Conservation (phyloP, 2,888 invertebrate species). For the Merodon equestris region DNA sequence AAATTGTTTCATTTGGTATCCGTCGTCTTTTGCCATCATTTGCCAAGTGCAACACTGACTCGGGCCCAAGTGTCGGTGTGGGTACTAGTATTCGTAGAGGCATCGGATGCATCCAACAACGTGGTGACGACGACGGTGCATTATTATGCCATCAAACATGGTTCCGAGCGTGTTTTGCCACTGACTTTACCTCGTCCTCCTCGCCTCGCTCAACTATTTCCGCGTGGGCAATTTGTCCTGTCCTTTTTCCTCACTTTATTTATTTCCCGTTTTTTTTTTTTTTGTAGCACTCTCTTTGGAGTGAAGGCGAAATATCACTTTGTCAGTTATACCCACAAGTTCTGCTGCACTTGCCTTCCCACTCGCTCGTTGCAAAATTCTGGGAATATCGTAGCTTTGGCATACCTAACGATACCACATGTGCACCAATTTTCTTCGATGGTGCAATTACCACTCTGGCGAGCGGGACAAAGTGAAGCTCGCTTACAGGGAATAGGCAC, state of each 20-base stretch:
- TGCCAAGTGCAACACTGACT: background rate
- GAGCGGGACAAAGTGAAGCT: conserved; percentile 32
- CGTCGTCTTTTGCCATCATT: conserved; percentile 10
- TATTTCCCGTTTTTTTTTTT: conserved; percentile 10
- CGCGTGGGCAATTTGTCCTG: conserved; percentile 40
- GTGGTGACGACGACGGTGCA: conserved; percentile 20
- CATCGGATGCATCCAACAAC: conserved; percentile 22
- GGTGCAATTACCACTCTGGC: conserved; percentile 51
- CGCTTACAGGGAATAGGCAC: too few species aligned
- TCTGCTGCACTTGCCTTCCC: conserved; percentile 4
- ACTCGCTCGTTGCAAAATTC: conserved; percentile 46
- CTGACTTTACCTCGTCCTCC: background rate
- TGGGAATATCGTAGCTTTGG: conserved; percentile 27
- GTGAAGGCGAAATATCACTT: too few species aligned
- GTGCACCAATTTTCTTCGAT: conserved; percentile 39
- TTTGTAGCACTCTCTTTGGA: conserved; percentile 8
- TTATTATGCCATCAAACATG: conserved; percentile 57
- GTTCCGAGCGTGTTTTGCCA: background rate
- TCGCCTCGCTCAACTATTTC: conserved; percentile 42
- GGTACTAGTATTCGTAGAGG: conserved; percentile 5
- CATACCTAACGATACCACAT: conserved; percentile 31
- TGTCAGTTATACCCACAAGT: conserved; percentile 46
- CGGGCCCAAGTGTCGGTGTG: conserved; percentile 13
- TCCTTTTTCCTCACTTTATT: too few species aligned
- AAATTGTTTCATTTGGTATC: conserved; percentile 34